Evolutionary conservation across 2,888 invertebrate genomes (phyloP).

Genomic region (Tanypteryx hageni): DNA sequence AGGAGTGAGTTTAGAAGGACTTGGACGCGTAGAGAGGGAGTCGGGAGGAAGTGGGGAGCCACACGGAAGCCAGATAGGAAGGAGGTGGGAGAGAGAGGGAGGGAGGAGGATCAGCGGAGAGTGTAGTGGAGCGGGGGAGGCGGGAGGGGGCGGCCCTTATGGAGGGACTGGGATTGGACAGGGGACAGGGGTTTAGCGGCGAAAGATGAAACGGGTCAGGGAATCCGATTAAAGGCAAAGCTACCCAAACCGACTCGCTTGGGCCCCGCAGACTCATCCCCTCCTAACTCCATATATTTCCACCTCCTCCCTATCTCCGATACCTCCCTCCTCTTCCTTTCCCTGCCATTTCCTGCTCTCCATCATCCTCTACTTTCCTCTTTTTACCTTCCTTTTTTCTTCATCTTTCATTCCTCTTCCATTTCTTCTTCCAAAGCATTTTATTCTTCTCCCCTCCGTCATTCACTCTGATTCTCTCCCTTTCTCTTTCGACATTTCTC

Average conservation of each 20-base stretch:
- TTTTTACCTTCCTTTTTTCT: neutral
- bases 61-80: too few relatives aligned
- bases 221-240: slow-evolving; percentile 58
- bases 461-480: neutral
- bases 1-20: neutral
- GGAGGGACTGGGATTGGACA: slow-evolving; percentile 22
- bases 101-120: neutral
- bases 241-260: slow-evolving; percentile 52
- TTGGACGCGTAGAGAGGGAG: neutral
- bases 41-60: neutral
- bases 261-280: slow-evolving; percentile 46
- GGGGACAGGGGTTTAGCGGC: slow-evolving; percentile 51
- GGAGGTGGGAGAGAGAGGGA: neutral
- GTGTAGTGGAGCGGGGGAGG: neutral
- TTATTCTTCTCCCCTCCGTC: too few relatives aligned
- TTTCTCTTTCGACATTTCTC: neutral
- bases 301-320: neutral
- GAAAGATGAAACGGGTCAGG: slow-evolving; percentile 54
- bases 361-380: neutral
- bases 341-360: neutral
- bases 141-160: neutral
- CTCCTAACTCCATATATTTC: neutral
- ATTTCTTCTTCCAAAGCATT: too few relatives aligned
- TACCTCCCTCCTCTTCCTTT: neutral
- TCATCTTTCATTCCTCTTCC: neutral